Percentiles rank a stretch among this genome's conserved stretches.
Evolutionary conservation across 2,888 invertebrate species (phyloP).

Genomic region (Linyphia triangularis): DNA sequence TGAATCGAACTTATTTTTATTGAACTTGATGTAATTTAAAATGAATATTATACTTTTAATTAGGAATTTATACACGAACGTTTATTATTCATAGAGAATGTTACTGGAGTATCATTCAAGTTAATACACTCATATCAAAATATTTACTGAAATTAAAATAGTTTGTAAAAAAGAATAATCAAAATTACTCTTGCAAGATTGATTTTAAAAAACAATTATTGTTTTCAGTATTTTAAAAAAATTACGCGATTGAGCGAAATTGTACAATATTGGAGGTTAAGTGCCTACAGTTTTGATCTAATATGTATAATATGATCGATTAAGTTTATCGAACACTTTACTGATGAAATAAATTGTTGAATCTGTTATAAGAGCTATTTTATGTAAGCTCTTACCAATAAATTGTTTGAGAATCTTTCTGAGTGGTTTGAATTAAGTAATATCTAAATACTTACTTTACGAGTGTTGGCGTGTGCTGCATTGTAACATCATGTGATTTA

Average conservation of each 20-base stretch:
- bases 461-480: constrained; percentile 28
- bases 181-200: neutral
- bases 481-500: constrained; percentile 17
- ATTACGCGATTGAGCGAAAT: neutral
- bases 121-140: too few species aligned
- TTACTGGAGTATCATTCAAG: too few species aligned
- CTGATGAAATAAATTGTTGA: neutral
- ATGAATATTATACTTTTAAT: too few species aligned
- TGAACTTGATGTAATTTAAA: too few species aligned
- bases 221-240: too few species aligned
- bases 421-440: neutral
- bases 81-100: too few species aligned
- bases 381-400: neutral
- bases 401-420: neutral
- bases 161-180: neutral
- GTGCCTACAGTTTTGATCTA: constrained; percentile 32
- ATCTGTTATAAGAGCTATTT: neutral
- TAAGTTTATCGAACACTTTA: neutral
- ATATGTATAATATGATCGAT: constrained; percentile 12
- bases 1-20: neutral
- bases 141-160: too few species aligned
- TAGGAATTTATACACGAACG: too few species aligned
- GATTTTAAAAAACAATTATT: neutral
- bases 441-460: neutral
- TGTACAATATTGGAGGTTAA: constrained; percentile 6